phyloP scores from a whole-genome alignment of 2,797 vertebrate genomes.

The Enteromius trimaculatus region DNA sequence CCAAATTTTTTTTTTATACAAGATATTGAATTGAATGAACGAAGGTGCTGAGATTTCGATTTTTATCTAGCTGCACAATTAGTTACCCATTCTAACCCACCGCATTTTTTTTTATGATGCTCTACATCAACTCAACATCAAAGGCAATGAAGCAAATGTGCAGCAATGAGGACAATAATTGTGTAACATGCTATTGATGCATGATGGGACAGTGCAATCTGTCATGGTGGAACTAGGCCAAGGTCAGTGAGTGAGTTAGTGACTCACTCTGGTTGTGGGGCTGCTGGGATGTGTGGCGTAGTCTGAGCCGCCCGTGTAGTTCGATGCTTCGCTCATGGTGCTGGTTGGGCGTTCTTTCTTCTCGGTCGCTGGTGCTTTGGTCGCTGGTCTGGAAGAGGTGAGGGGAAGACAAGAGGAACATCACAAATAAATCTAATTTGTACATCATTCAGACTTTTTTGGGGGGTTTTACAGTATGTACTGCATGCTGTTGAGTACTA shows the following conservation, averaged over 20 bases:
- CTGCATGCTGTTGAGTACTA: background rate
- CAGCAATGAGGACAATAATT: slow-evolving; percentile 26
- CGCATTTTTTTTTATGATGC: background rate
- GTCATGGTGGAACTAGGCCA: background rate
- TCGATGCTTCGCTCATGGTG: slow-evolving; percentile 90
- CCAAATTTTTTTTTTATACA: background rate
- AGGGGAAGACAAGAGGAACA: background rate
- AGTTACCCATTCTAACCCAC: background rate
- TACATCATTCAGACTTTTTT: background rate
- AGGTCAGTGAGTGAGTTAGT: slow-evolving; percentile 12
- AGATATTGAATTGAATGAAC: background rate
- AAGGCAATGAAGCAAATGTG: background rate
- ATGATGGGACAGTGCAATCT: slow-evolving; percentile 27
- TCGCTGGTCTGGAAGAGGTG: slow-evolving; percentile 78
- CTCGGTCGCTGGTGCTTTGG: slow-evolving; percentile 87
- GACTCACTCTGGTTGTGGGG: slow-evolving; percentile 89
- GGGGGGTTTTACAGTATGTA: background rate
- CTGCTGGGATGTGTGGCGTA: slow-evolving; percentile 83
- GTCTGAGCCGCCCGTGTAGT: slow-evolving; percentile 84
- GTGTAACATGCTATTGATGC: slow-evolving; percentile 18
- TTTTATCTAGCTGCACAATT: background rate
- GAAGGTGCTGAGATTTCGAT: background rate
- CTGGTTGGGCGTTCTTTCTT: slow-evolving; percentile 88
- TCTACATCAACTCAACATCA: background rate
- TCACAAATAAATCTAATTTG: background rate